A percentile compares a stretch with the other conserved stretches of the same genome.
phyloP scores from a whole-genome alignment of 2,797 vertebrate species.

The Pangasius krempfi region DNA sequence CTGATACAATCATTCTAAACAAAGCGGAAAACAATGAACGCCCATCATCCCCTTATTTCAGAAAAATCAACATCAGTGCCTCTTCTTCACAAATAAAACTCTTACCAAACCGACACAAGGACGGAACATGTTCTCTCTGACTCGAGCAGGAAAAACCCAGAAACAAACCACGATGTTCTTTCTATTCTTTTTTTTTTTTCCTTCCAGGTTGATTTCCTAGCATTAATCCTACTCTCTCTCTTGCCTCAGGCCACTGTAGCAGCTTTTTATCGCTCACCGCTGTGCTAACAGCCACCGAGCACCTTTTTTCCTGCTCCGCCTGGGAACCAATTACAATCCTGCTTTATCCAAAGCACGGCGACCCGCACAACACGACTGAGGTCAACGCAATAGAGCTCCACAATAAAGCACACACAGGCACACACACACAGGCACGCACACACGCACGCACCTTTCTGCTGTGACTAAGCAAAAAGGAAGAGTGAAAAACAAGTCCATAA shows the following conservation, averaged over 20 bases:
- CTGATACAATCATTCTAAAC: not conserved
- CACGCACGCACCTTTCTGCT: not conserved
- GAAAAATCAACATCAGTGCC: not conserved
- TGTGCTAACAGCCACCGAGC: conserved; percentile 68
- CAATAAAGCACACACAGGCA: conserved; percentile 45
- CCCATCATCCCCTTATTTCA: not conserved
- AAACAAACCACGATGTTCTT: not conserved
- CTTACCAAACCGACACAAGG: not conserved
- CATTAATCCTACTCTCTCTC: not conserved
- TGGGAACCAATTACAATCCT: conserved; percentile 74
- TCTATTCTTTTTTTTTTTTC: not conserved
- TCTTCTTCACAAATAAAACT: not conserved
- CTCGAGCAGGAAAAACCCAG: not conserved
- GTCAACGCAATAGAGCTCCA: conserved; percentile 65
- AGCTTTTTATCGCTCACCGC: conserved; percentile 63
- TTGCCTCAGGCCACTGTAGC: conserved; percentile 36
- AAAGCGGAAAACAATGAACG: too few relatives aligned
- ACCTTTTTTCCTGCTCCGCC: conserved; percentile 64
- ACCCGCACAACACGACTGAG: conserved; percentile 66
- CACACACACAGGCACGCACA: not conserved
- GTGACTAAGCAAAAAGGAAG: conserved; percentile 37
- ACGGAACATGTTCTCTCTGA: not conserved
- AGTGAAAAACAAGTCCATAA: conserved; percentile 19
- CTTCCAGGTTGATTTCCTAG: conserved; percentile 9
- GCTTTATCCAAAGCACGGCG: conserved; percentile 68